Percentiles rank a stretch among this genome's conserved stretches.
These are phyloP conservation scores for Sisyra nigra DNA, from an alignment of 2,888 invertebrate species.

Conservation along the genomic window DNA sequence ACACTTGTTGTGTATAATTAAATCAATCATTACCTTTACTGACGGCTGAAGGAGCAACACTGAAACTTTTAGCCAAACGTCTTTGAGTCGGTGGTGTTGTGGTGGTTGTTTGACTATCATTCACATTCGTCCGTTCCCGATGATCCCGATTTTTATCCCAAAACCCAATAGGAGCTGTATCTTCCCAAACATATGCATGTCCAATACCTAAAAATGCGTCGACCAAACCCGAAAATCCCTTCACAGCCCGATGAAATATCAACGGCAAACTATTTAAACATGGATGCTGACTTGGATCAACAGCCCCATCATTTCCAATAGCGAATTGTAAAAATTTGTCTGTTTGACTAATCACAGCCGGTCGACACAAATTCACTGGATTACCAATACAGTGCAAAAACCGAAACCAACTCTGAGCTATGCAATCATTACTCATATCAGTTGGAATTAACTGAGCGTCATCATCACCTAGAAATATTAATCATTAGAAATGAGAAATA, in stretches of 20 bases:
- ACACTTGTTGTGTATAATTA: too few relatives aligned
- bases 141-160: slow-evolving; percentile 26
- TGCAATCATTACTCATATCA: slow-evolving; percentile 76
- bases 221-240: slow-evolving; percentile 81
- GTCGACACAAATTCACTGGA: slow-evolving; percentile 81
- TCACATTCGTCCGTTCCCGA: slow-evolving; percentile 25
- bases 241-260: slow-evolving; percentile 87
- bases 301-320: slow-evolving; percentile 50
- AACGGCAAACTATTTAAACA: slow-evolving; percentile 67
- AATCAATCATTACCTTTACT: slow-evolving; percentile 35
- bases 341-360: slow-evolving; percentile 56
- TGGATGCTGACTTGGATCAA: slow-evolving; percentile 85
- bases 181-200: slow-evolving; percentile 32
- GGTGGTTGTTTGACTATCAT: slow-evolving; percentile 35
- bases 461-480: slow-evolving; percentile 51
- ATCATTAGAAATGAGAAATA: not conserved
- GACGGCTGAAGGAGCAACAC: slow-evolving; percentile 59
- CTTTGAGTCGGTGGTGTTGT: slow-evolving; percentile 79
- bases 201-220: slow-evolving; percentile 80
- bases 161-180: slow-evolving; percentile 26
- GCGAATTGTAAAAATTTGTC: slow-evolving; percentile 71
- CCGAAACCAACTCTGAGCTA: slow-evolving; percentile 92
- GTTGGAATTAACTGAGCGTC: slow-evolving; percentile 65
- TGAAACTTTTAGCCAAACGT: slow-evolving; percentile 82
- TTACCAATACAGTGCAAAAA: slow-evolving; percentile 88